These are phyloP conservation scores for Drosophila ustulata DNA, from an alignment of 2,888 invertebrate genomes.

Conservation along the genomic window DNA sequence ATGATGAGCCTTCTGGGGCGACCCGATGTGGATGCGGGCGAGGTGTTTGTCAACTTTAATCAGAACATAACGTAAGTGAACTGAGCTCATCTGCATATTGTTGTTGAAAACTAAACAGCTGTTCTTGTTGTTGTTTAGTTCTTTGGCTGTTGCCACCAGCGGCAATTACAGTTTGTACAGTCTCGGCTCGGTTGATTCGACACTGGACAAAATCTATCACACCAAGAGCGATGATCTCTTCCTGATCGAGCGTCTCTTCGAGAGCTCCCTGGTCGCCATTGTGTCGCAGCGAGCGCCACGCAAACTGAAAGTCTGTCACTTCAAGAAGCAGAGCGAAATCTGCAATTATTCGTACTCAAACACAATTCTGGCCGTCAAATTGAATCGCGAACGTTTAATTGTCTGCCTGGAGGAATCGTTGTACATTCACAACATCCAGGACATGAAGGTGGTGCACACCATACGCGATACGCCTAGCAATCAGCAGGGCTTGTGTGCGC, in stretches of 20 bases:
- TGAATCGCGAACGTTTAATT: conserved; percentile 97
- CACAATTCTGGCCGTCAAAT: conserved; percentile 97
- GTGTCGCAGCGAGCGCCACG: conserved; percentile 96
- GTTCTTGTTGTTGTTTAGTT: conserved; percentile 85
- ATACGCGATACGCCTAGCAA: conserved; percentile 99
- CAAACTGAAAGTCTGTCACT: conserved; percentile 93
- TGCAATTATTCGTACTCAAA: conserved; percentile 98
- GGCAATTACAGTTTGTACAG: conserved; percentile 96
- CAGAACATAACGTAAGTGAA: conserved; percentile 98
- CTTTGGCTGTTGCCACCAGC: conserved; percentile 96
- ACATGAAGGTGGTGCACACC: conserved; percentile 99
- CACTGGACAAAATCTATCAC: conserved; percentile 95
- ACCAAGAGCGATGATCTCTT: conserved; percentile 94
- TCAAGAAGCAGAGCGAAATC: conserved; percentile 98
- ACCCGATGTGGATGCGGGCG: conserved; percentile 88
- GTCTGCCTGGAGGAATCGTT: conserved; percentile 99
- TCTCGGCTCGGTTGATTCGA: conserved; percentile 91
- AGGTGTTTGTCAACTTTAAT: conserved; percentile 98
- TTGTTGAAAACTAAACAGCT: neutral
- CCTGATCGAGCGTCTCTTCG: conserved; percentile 97
- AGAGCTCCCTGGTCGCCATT: conserved; percentile 97
- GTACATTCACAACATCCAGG: conserved; percentile 99
- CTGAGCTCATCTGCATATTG: neutral
- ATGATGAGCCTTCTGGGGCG: conserved; percentile 84
- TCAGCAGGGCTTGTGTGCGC: conserved; percentile 95